Evolutionary conservation across 2,113 vertebrate species (phyloP), one percentile per base, ranked within the genome.

Genomic region (Spea bombifrons): DNA sequence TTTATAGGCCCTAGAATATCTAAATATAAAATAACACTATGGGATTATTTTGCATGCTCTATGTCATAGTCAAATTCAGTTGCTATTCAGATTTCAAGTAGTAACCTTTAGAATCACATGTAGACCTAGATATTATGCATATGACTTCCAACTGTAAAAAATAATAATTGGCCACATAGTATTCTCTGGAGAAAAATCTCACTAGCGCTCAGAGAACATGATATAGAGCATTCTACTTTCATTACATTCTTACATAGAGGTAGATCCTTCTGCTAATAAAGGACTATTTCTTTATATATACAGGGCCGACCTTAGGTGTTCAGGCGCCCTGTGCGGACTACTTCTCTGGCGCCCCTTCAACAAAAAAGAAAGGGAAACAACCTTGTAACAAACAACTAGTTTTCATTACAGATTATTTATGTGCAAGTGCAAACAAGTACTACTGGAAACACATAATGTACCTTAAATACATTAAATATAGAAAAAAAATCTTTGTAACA

Each of bases 91-190:
- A 4, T 53, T 53, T 59, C 30, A 48, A 50, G 7, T 69, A 69
- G 64, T 50, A 70, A 59, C 75, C 48, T n/a, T 70, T 9, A 63
- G 68, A 69, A 15, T n/a, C 59, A 55, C n/a, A 63, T 71, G 55
- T 63, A 77, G 53, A 15, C 66, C 47, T 70, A 43, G 66, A 69
- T 64, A 50, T 47, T 53, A 64, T 64, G 53, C 55, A 71, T 63
- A n/a, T 71, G 57, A 71, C 67, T 71, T 63, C 68, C 47, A 70
- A 45, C 61, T 70, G 57, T 71, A 77, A 15, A 50, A 47, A 69
- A 61, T 17, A 76, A 63, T 77, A 77, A 70, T 77, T 71, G 67
- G 7, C 67, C 47, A 77, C 44, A 61, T 3, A 43, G 61, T 71
- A 55, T 43, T 71, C 75, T 44, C 55, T 52, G 47, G 75, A 67